Evolutionary conservation across 2,113 vertebrate species (phyloP).

Genomic region (Perca fluviatilis): DNA sequence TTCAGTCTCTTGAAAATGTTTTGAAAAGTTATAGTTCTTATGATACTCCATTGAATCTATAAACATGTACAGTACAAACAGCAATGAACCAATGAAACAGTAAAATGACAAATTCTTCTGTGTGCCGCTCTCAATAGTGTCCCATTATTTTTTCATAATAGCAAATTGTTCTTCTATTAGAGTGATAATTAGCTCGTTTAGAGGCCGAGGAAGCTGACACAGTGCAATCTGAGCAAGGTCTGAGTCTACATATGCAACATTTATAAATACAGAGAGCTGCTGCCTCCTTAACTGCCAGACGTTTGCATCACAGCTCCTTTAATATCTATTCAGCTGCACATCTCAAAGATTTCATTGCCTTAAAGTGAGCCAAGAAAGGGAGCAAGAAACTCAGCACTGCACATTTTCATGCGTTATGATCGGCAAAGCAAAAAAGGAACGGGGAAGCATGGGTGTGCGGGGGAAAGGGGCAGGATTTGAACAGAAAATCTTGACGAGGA

Average conservation of each 20-base stretch:
- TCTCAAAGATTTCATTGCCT: constrained; percentile 63
- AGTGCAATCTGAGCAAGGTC: constrained; percentile 35
- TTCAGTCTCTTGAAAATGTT: constrained; percentile 19
- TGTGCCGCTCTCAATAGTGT: background rate
- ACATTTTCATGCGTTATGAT: constrained; percentile 69
- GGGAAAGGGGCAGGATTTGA: constrained; percentile 32
- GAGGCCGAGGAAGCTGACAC: constrained; percentile 42
- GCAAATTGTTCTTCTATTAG: constrained; percentile 41
- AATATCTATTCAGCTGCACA: constrained; percentile 61
- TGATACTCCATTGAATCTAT: background rate
- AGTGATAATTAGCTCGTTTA: constrained; percentile 50
- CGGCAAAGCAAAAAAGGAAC: constrained; percentile 48
- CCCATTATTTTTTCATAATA: constrained; percentile 35
- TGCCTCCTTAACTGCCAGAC: constrained; percentile 54
- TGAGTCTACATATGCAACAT: constrained; percentile 53
- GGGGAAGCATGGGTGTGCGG: background rate
- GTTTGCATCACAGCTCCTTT: constrained; percentile 54
- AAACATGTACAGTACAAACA: background rate
- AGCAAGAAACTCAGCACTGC: constrained; percentile 50
- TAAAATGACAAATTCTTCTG: constrained; percentile 25
- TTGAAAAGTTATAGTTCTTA: constrained; percentile 10
- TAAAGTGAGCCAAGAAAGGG: constrained; percentile 61
- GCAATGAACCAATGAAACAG: background rate
- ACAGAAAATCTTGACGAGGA: constrained; percentile 41
- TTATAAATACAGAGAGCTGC: constrained; percentile 60